Conservation (phyloP, 2,888 invertebrate species). For the Drosophila conformis region DNA sequence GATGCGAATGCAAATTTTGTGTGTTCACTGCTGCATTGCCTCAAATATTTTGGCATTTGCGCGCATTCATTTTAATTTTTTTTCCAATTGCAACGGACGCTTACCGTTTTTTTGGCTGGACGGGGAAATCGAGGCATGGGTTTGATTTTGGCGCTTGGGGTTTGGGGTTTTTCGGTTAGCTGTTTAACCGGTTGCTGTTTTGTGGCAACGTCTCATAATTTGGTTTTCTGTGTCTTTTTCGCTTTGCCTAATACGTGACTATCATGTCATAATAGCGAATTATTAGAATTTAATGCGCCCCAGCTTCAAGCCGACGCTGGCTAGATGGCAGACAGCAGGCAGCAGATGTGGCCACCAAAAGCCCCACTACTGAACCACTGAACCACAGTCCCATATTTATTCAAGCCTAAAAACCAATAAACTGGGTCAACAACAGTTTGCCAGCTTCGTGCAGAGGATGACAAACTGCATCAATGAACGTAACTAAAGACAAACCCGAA, state of each 20-base stretch:
- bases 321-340: slow-evolving; percentile 17
- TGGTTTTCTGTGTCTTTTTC: slow-evolving; percentile 62
- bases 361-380: slow-evolving; percentile 35
- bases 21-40: slow-evolving; percentile 42
- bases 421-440: slow-evolving; percentile 60
- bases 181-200: slow-evolving; percentile 66
- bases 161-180: slow-evolving; percentile 45
- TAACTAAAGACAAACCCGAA: background rate
- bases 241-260: slow-evolving; percentile 78
- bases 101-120: slow-evolving; percentile 2
- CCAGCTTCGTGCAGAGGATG: slow-evolving; percentile 32
- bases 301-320: slow-evolving; percentile 34
- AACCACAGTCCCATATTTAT: slow-evolving; percentile 63
- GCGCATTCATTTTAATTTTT: slow-evolving; percentile 77
- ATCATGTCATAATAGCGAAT: slow-evolving; percentile 81
- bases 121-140: slow-evolving; percentile 5
- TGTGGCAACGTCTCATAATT: slow-evolving; percentile 71
- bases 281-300: slow-evolving; percentile 79
- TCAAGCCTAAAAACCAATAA: slow-evolving; percentile 49
- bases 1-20: slow-evolving; percentile 62
- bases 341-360: slow-evolving; percentile 31
- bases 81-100: slow-evolving; percentile 42
- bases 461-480: slow-evolving; percentile 15
- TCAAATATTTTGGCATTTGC: slow-evolving; percentile 79
- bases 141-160: slow-evolving; percentile 15